Percentiles rank a stretch among this genome's conserved stretches.
phyloP scores from a whole-genome alignment of 2,113 vertebrate genomes.

The Hydrochoerus hydrochaeris region DNA sequence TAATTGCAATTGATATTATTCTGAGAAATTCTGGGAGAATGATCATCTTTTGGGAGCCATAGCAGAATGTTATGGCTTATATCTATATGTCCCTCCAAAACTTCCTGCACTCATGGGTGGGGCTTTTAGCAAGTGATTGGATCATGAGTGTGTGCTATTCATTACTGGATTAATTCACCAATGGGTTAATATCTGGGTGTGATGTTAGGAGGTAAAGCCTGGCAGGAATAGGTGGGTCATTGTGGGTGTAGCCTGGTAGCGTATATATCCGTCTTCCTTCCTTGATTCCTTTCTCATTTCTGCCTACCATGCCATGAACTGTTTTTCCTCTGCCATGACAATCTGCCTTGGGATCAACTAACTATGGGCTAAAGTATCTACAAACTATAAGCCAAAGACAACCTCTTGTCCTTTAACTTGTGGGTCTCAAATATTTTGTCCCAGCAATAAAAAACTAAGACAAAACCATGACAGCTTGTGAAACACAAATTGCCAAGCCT shows the following conservation, averaged over 20 bases:
- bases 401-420: not conserved
- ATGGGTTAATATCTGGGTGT: not conserved
- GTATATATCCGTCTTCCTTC: not conserved
- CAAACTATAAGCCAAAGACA: not conserved
- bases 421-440: not conserved
- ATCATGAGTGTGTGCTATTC: not conserved
- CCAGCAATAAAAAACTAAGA: not conserved
- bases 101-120: not conserved
- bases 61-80: not conserved
- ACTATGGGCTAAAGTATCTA: not conserved
- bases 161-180: not conserved
- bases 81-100: not conserved
- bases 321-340: not conserved
- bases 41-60: not conserved
- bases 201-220: not conserved
- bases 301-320: not conserved
- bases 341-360: not conserved
- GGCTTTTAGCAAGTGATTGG: not conserved
- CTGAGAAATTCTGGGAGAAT: slow-evolving; percentile 29
- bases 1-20: not conserved
- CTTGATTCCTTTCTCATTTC: not conserved
- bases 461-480: not conserved
- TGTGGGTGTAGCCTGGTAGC: not conserved
- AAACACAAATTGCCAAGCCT: not conserved
- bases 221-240: not conserved